Percentiles rank a stretch among this genome's conserved stretches.
Evolutionary conservation across 2,113 vertebrate species (phyloP).

Genomic region (Tiliqua scincoides): DNA sequence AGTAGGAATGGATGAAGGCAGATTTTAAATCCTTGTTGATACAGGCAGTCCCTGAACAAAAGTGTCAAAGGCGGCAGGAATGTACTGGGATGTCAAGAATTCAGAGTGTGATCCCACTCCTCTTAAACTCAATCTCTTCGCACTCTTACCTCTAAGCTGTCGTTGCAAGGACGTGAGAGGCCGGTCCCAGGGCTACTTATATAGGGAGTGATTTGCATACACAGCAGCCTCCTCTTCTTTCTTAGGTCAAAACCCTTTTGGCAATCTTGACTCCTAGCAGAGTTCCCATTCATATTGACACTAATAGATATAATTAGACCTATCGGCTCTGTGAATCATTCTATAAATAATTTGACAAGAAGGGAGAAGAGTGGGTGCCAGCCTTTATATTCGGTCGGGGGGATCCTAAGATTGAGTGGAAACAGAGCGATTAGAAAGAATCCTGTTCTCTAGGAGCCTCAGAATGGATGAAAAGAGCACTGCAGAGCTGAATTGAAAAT

Average conservation of each 20-base stretch:
- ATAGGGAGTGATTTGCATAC: conserved; percentile 75
- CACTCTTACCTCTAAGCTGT: conserved; percentile 73
- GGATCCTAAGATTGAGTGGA: conserved; percentile 16
- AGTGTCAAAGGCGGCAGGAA: conserved; percentile 27
- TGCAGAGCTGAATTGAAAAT: neutral
- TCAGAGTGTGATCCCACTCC: conserved; percentile 12
- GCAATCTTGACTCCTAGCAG: conserved; percentile 71
- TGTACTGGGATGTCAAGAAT: conserved; percentile 56
- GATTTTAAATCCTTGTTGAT: conserved; percentile 53
- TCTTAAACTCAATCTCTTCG: conserved; percentile 24
- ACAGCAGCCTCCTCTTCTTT: conserved; percentile 75
- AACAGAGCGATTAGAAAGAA: conserved; percentile 14
- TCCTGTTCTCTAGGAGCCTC: neutral
- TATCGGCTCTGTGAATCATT: conserved; percentile 67
- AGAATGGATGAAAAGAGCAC: neutral
- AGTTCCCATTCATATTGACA: conserved; percentile 75
- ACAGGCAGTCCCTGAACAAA: conserved; percentile 18
- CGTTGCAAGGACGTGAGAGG: conserved; percentile 67
- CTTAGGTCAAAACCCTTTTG: conserved; percentile 74
- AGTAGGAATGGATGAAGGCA: conserved; percentile 38
- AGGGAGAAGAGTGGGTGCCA: conserved; percentile 45
- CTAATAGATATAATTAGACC: conserved; percentile 85
- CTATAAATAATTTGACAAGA: conserved; percentile 80
- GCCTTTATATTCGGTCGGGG: neutral
- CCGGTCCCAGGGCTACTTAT: conserved; percentile 65